These are phyloP conservation scores for Etheostoma nigrum DNA, from an alignment of 2,797 vertebrate genomes.

Conservation along the genomic window DNA sequence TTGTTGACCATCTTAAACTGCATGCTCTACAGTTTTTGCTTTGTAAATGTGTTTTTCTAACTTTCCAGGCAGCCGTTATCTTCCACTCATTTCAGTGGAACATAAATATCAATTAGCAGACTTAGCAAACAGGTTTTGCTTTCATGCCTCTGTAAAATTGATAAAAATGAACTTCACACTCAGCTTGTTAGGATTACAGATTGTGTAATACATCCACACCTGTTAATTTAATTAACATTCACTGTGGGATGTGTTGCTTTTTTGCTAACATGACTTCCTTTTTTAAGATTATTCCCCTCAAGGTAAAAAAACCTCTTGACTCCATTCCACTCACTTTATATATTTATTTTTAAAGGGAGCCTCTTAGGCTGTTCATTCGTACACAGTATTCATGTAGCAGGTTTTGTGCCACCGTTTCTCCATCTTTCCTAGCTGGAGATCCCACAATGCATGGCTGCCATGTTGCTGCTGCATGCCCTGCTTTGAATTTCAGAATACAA, in stretches of 20 bases:
- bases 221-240: conserved; percentile 16
- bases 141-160: not conserved
- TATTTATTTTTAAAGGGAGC: not conserved
- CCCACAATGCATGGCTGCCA: conserved; percentile 50
- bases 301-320: conserved; percentile 4
- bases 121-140: not conserved
- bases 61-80: no score
- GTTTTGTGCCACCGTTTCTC: conserved; percentile 10
- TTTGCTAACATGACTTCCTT: conserved; percentile 35
- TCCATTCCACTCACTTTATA: not conserved
- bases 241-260: conserved; percentile 18
- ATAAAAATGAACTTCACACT: not conserved
- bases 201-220: conserved; percentile 11
- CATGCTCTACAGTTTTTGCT: no score
- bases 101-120: no score
- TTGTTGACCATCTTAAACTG: no score
- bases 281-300: not conserved
- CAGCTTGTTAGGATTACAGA: not conserved
- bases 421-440: conserved; percentile 21
- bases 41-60: no score
- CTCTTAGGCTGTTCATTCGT: not conserved
- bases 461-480: conserved; percentile 66
- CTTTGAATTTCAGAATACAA: conserved; percentile 79
- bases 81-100: no score
- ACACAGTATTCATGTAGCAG: not conserved